Conservation (phyloP, 64 coral and sea anemone genomes). For the Montipora efflorescens region DNA sequence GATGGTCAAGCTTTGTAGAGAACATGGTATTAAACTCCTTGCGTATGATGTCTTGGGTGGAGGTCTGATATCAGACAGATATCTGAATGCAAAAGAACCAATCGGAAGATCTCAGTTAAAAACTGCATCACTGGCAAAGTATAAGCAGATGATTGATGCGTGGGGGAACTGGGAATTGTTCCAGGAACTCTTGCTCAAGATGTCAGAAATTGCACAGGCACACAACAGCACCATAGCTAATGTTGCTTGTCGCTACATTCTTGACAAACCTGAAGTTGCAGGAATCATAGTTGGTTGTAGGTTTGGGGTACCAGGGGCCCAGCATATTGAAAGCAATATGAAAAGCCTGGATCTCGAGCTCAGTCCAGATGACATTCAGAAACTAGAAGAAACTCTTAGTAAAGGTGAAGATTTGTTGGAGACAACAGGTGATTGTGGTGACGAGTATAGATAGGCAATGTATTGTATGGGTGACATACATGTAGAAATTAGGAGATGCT, state of each 20-base stretch:
- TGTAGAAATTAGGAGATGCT: too few relatives aligned
- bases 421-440: constrained; percentile 93
- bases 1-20: constrained; percentile 79
- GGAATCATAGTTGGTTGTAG: constrained; percentile 84
- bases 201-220: constrained; percentile 72
- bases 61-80: constrained; percentile 81
- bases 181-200: constrained; percentile 75
- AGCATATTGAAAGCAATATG: constrained; percentile 83
- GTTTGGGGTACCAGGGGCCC: constrained; percentile 70
- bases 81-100: constrained; percentile 72
- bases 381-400: constrained; percentile 52
- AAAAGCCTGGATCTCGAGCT: constrained; percentile 69
- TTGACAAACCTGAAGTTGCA: constrained; percentile 80
- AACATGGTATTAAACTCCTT: constrained; percentile 78
- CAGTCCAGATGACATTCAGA: constrained; percentile 65
- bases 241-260: constrained; percentile 79
- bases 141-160: constrained; percentile 95
- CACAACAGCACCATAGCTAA: constrained; percentile 84
- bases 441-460: constrained; percentile 78
- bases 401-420: constrained; percentile 93
- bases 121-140: constrained; percentile 88
- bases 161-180: constrained; percentile 94
- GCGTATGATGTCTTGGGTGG: constrained; percentile 85
- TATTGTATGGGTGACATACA: too few relatives aligned
- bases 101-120: constrained; percentile 48